Evolutionary conservation across 64 coral and sea anemone genomes (phyloP).

Genomic region (Montipora sp.): DNA sequence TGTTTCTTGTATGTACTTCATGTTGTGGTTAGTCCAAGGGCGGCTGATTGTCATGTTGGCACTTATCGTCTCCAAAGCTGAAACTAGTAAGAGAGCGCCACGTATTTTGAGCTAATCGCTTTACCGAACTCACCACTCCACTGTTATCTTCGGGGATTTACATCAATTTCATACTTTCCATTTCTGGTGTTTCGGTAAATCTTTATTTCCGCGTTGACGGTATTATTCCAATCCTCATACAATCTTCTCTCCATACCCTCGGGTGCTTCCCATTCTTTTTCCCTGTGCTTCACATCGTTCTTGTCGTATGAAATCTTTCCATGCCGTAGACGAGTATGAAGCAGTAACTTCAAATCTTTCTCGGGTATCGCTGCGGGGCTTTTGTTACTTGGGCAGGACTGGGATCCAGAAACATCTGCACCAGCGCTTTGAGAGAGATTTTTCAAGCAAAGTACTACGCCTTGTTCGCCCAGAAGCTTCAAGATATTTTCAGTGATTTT

Average conservation of each 20-base stretch:
- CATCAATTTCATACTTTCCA: accelerated
- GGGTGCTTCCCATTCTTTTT: background rate
- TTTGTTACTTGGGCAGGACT: too few species aligned
- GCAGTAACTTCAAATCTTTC: background rate
- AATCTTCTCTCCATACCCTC: background rate
- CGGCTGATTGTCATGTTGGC: too few species aligned
- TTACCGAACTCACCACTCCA: too few species aligned
- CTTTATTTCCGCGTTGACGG: background rate
- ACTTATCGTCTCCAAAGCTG: too few species aligned
- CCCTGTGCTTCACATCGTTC: background rate
- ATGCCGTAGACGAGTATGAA: background rate
- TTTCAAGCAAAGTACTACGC: background rate
- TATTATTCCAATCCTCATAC: background rate
- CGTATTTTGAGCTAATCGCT: accelerated
- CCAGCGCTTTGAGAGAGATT: background rate
- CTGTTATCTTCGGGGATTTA: accelerated
- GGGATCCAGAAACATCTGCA: too few species aligned
- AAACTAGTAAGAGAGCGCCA: too few species aligned
- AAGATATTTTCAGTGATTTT: background rate
- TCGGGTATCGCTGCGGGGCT: too few species aligned
- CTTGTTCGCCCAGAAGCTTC: background rate
- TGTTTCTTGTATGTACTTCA: too few species aligned
- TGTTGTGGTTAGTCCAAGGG: too few species aligned
- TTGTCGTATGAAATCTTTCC: constrained; percentile 21
- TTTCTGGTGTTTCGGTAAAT: background rate